A percentile compares a stretch with the other conserved stretches of the same genome.
phyloP scores from a whole-genome alignment of 2,888 invertebrate genomes.

The Melinopterus prodromus region DNA sequence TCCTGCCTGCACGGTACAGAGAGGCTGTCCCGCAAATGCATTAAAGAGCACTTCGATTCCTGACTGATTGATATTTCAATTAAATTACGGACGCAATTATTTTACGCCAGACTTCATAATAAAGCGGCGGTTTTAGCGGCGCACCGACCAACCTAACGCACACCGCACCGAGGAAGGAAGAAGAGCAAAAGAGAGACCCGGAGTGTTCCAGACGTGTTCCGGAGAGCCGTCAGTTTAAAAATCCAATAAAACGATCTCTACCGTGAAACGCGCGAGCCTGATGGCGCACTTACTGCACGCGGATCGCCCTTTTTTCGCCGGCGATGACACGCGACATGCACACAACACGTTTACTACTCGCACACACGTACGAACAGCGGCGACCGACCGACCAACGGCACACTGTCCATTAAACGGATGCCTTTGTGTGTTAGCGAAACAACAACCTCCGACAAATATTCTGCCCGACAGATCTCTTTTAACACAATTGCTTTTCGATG shows the following conservation, averaged over 20 bases:
- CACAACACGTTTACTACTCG: not conserved
- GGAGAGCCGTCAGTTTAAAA: not conserved
- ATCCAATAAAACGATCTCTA: constrained; percentile 4
- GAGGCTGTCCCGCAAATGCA: constrained; percentile 47
- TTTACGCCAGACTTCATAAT: constrained; percentile 44
- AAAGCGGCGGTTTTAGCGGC: constrained; percentile 37
- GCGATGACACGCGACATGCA: constrained; percentile 4
- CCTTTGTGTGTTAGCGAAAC: not conserved
- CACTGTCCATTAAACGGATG: not conserved
- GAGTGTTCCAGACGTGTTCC: constrained; percentile 18
- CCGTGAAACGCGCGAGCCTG: not conserved
- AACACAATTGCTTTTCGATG: constrained; percentile 4
- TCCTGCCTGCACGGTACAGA: constrained; percentile 7
- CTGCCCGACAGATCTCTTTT: not conserved
- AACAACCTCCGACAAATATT: constrained; percentile 4
- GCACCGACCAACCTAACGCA: no score
- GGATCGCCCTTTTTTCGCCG: not conserved
- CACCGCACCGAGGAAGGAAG: no score
- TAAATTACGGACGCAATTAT: constrained; percentile 52
- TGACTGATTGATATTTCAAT: constrained; percentile 58
- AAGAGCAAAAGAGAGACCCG: no score
- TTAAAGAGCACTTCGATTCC: constrained; percentile 57
- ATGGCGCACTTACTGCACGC: not conserved
- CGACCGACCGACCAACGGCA: not conserved
- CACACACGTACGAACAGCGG: not conserved